Conservation (phyloP, 2,113 vertebrate species). For the Pseudolaguvia tuberculata region DNA sequence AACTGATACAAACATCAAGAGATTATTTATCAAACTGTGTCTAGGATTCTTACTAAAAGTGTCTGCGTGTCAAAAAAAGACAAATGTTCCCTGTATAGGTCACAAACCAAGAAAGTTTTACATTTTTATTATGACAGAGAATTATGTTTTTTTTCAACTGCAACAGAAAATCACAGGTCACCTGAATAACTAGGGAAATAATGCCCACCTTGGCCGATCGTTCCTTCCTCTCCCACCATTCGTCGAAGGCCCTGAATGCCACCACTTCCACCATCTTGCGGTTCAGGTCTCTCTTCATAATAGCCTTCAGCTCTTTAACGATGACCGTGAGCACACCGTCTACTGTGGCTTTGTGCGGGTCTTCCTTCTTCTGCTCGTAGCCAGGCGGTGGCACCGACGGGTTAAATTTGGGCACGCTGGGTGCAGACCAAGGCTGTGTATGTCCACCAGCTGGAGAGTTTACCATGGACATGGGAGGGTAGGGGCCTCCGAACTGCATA, state of each 20-base stretch:
- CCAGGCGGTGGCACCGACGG: constrained; percentile 90
- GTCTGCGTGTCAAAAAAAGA: too few relatives aligned
- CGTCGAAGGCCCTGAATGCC: constrained; percentile 93
- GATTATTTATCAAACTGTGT: too few relatives aligned
- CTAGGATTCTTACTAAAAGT: too few relatives aligned
- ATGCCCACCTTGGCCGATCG: constrained; percentile 83
- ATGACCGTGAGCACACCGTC: constrained; percentile 92
- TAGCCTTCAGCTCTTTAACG: constrained; percentile 96
- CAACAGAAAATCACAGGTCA: too few relatives aligned
- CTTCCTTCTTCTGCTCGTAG: constrained; percentile 88
- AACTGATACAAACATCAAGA: too few relatives aligned
- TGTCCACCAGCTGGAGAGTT: constrained; percentile 61
- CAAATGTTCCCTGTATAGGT: too few relatives aligned
- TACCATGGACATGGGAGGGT: constrained; percentile 75
- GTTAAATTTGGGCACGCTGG: constrained; percentile 84
- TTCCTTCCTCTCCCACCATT: constrained; percentile 99
- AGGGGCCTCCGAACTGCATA: constrained; percentile 80
- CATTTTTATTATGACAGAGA: too few relatives aligned
- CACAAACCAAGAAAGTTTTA: too few relatives aligned
- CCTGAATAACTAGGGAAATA: background rate
- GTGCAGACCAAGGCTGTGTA: constrained; percentile 80
- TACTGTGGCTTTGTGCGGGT: constrained; percentile 93
- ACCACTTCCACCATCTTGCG: constrained; percentile 99
- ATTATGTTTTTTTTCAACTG: too few relatives aligned
- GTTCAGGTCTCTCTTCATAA: constrained; percentile 98